These are phyloP conservation scores for Syngnathoides biaculeatus DNA, from an alignment of 2,113 vertebrate genomes.

Conservation along the genomic window DNA sequence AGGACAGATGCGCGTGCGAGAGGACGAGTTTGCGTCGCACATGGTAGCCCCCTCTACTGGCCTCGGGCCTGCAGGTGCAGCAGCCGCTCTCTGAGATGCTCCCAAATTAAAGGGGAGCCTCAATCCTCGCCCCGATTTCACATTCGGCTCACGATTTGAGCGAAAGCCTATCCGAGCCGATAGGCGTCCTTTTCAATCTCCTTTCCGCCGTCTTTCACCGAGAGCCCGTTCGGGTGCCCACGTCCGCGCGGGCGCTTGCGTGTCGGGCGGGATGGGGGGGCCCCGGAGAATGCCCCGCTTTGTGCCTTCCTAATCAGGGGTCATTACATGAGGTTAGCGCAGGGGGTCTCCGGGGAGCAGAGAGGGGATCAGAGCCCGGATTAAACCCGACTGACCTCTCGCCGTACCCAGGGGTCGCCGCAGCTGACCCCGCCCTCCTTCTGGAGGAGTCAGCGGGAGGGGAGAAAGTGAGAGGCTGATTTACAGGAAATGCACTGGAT, in stretches of 20 bases:
- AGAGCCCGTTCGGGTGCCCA: conserved; percentile 24
- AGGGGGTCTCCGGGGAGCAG: conserved; percentile 64
- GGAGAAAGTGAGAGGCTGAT: conserved; percentile 37
- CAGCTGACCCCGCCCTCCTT: conserved; percentile 35
- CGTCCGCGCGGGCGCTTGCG: conserved; percentile 17
- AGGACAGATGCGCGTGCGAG: not conserved
- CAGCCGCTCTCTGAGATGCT: not conserved
- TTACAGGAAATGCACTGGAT: conserved; percentile 41
- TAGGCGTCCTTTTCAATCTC: not conserved
- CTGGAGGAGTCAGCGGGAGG: conserved; percentile 14
- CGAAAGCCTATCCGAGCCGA: too few species aligned
- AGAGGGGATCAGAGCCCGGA: conserved; percentile 74
- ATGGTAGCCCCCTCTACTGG: conserved; percentile 8
- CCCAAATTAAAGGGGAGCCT: not conserved
- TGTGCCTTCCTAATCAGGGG: conserved; percentile 78
- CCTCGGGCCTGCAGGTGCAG: not conserved
- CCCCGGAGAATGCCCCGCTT: conserved; percentile 69
- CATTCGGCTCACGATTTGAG: too few species aligned
- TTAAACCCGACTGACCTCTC: conserved; percentile 73
- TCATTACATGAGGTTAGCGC: conserved; percentile 76
- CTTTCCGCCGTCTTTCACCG: not conserved
- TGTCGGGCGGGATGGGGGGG: conserved; percentile 21
- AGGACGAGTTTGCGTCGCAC: not conserved
- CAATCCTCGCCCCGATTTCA: not conserved
- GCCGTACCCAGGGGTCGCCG: conserved; percentile 61